A percentile compares a stretch with the other conserved stretches of the same genome.
These are phyloP conservation scores for Diploscapter pachys DNA, from an alignment of 1,140 invertebrate genomes.

Conservation along the genomic window DNA sequence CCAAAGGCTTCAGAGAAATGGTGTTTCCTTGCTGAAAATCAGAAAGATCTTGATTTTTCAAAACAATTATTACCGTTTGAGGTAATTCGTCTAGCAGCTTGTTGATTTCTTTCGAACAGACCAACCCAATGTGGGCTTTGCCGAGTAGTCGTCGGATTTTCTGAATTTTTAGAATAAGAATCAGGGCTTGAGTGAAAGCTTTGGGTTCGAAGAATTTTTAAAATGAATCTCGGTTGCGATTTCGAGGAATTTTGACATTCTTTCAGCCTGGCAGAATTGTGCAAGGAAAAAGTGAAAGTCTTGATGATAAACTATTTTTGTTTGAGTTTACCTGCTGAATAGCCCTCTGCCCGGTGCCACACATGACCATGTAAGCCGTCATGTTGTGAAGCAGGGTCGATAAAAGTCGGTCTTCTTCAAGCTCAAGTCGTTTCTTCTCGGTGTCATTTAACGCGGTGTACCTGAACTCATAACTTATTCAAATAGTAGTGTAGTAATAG, in stretches of 20 bases:
- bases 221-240: too few species aligned
- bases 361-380: conserved; percentile 88
- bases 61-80: conserved; percentile 66
- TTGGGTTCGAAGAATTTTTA: too few species aligned
- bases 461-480: conserved; percentile 5
- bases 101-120: conserved; percentile 95
- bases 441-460: conserved; percentile 88
- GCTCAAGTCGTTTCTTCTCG: conserved; percentile 89
- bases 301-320: conserved; percentile 9
- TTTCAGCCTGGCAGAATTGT: too few species aligned
- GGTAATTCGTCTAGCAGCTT: conserved; percentile 85
- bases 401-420: conserved; percentile 92
- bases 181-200: too few species aligned
- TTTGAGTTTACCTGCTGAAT: conserved; percentile 42
- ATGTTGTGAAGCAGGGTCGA: conserved; percentile 94
- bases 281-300: conserved; percentile 10
- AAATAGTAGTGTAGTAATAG: background rate
- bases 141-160: conserved; percentile 89
- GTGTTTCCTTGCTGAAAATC: conserved; percentile 76
- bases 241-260: too few species aligned
- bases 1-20: conserved; percentile 86
- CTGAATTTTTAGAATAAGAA: conserved; percentile 17
- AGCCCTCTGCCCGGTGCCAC: conserved; percentile 41
- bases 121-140: conserved; percentile 94
- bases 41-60: background rate